phyloP scores from a whole-genome alignment of 2,113 vertebrate species.

The Ceuthmochares aereus region DNA sequence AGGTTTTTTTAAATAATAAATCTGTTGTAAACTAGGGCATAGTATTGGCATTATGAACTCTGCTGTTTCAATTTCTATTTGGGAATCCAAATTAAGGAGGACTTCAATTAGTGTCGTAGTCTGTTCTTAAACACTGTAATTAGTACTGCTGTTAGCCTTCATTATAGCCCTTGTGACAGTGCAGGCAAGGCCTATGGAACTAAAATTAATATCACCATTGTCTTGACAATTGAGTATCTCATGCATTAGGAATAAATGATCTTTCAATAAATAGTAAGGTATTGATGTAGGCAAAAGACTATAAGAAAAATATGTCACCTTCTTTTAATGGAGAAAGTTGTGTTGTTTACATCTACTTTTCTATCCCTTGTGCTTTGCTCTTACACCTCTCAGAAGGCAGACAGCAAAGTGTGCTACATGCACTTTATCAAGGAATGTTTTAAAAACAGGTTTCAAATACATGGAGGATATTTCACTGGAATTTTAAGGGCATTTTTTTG shows the following conservation, averaged over 20 bases:
- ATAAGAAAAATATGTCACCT: rapidly evolving
- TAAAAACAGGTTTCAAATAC: background rate
- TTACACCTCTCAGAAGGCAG: background rate
- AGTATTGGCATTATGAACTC: background rate
- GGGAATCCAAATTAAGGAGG: background rate
- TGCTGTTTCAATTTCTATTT: background rate
- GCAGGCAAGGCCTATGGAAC: background rate
- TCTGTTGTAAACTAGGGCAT: background rate
- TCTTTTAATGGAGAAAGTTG: background rate
- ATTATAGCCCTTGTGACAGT: background rate
- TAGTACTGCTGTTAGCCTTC: background rate
- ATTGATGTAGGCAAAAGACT: background rate
- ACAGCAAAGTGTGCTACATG: rapidly evolving
- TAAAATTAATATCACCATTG: rapidly evolving
- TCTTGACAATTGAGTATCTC: background rate
- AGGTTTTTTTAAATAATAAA: background rate
- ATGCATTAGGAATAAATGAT: background rate
- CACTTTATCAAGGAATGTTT: background rate
- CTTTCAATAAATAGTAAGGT: background rate
- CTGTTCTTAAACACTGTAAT: background rate
- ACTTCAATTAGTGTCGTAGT: background rate
- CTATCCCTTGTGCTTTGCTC: background rate
- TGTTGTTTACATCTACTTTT: background rate
- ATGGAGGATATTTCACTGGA: background rate
- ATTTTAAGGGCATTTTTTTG: background rate